Conservation (phyloP, 2,888 invertebrate genomes). For the Tubulanus polymorphus region DNA sequence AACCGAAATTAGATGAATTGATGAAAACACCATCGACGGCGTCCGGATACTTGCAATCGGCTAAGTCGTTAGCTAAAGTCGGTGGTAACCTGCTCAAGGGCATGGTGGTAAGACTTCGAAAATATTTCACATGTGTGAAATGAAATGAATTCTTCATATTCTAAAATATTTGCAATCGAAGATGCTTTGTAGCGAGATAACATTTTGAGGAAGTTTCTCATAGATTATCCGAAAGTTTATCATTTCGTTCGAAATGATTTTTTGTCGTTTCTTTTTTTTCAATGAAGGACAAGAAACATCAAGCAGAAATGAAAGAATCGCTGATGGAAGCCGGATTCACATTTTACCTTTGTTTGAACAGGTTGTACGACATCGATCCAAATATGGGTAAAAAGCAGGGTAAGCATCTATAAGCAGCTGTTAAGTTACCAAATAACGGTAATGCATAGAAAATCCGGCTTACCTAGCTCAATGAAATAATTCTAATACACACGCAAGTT, state of each 20-base stretch:
- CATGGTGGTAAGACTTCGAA: constrained; percentile 25
- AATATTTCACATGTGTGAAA: no score
- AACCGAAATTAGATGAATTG: constrained; percentile 37
- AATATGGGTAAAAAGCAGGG: constrained; percentile 26
- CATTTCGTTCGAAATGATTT: no score
- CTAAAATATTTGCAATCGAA: no score
- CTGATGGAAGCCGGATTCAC: constrained; percentile 50
- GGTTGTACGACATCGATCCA: constrained; percentile 46
- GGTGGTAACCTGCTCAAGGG: constrained; percentile 30
- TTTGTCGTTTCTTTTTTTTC: constrained; percentile 20
- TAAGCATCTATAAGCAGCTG: no score
- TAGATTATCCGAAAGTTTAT: no score
- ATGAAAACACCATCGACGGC: constrained; percentile 30
- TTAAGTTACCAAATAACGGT: no score
- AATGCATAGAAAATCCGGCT: no score
- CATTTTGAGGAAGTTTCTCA: no score
- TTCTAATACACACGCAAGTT: no score
- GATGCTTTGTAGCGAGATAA: no score
- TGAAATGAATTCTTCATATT: no score
- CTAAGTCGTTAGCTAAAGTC: constrained; percentile 27
- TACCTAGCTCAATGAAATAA: no score
- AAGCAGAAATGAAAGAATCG: constrained; percentile 33
- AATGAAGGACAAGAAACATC: constrained; percentile 25
- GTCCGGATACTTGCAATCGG: constrained; percentile 21
- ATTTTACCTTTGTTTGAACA: constrained; percentile 44